Conservation (phyloP, 2,888 invertebrate species). For the Apodemia mormo region DNA sequence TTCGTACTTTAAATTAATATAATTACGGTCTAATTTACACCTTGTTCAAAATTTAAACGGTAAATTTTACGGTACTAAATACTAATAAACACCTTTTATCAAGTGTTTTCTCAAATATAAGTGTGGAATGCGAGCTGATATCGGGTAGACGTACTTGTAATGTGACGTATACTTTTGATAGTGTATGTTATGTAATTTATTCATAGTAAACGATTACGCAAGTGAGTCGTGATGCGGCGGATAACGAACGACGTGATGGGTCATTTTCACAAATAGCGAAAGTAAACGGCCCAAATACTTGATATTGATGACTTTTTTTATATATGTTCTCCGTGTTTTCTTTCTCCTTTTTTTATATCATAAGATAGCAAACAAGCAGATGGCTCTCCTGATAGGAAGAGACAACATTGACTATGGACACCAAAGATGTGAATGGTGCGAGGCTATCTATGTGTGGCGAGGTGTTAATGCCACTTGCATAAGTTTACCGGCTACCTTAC, state of each 20-base stretch:
- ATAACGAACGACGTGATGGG: not conserved
- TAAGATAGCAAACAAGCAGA: too few relatives aligned
- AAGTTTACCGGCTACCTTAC: too few relatives aligned
- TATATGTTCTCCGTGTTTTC: too few relatives aligned
- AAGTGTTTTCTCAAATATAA: not conserved
- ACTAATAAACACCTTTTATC: slow-evolving; percentile 1
- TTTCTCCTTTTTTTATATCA: too few relatives aligned
- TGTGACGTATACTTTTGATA: slow-evolving; percentile 1
- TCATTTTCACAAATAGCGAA: slow-evolving; percentile 12
- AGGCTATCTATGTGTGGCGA: too few relatives aligned
- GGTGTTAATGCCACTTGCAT: too few relatives aligned
- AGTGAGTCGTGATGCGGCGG: slow-evolving; percentile 3
- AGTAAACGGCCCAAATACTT: not conserved
- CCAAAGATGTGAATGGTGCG: too few relatives aligned
- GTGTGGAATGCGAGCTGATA: slow-evolving; percentile 3
- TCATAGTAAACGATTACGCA: not conserved
- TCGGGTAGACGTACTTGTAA: not conserved
- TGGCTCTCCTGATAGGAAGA: too few relatives aligned
- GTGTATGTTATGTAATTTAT: slow-evolving; percentile 13
- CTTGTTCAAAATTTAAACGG: too few relatives aligned
- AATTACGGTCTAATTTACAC: too few relatives aligned
- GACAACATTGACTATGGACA: too few relatives aligned
- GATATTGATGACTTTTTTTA: not conserved
- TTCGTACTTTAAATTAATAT: too few relatives aligned
- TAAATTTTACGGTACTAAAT: not conserved